A percentile compares a stretch with the other conserved stretches of the same genome.
phyloP scores from a whole-genome alignment of 2,888 invertebrate species.

The Caenorhabditis virilis region DNA sequence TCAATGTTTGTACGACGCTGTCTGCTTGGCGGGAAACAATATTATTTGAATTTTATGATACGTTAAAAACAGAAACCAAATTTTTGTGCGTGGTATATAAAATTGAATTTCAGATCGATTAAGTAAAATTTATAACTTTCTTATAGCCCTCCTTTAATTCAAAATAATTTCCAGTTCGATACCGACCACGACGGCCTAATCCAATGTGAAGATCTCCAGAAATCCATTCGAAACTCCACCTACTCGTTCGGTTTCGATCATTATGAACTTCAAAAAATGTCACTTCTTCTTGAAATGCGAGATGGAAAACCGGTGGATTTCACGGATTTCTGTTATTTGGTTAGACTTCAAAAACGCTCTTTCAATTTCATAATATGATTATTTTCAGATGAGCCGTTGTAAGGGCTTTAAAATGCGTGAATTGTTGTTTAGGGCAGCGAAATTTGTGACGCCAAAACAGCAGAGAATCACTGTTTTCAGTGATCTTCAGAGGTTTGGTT shows the following conservation, averaged over 20 bases:
- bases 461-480: conserved; percentile 55
- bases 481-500: conserved; percentile 68
- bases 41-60: too few relatives aligned
- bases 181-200: conserved; percentile 70
- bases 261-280: conserved; percentile 32
- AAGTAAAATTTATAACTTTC: too few relatives aligned
- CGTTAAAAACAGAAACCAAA: too few relatives aligned
- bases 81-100: too few relatives aligned
- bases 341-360: not conserved
- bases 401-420: conserved; percentile 54
- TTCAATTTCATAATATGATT: not conserved
- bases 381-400: conserved; percentile 60
- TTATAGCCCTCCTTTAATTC: too few relatives aligned
- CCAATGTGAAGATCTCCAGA: conserved; percentile 68
- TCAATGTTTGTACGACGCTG: too few relatives aligned
- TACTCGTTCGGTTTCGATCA: conserved; percentile 55
- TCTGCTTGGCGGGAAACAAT: too few relatives aligned
- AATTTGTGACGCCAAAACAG: conserved; percentile 56
- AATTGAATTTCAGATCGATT: too few relatives aligned
- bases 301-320: conserved; percentile 68
- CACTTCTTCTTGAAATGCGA: conserved; percentile 31
- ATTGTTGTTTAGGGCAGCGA: conserved; percentile 61
- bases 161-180: conserved; percentile 61
- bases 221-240: conserved; percentile 68
- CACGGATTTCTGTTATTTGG: conserved; percentile 70